Percentiles rank a stretch among this genome's conserved stretches.
Conservation (phyloP, 2,797 vertebrate genomes). For the Poecile montanus region DNA sequence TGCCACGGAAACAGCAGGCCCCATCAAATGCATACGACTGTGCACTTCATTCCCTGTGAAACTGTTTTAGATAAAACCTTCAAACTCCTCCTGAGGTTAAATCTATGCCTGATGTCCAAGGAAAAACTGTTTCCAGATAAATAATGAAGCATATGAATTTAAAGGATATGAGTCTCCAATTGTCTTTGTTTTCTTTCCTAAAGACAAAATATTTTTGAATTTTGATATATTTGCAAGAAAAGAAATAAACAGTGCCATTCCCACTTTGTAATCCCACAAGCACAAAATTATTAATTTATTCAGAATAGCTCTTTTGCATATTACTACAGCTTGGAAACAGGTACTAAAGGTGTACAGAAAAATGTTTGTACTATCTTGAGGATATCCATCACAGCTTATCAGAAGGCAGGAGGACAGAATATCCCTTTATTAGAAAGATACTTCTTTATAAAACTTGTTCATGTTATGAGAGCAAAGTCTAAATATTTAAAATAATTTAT, state of each 20-base stretch:
- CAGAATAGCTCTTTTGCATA: neutral
- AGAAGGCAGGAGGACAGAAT: neutral
- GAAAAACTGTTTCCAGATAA: neutral
- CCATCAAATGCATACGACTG: neutral
- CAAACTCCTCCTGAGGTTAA: neutral
- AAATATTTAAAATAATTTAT: neutral
- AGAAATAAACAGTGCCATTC: neutral
- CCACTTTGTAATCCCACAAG: neutral
- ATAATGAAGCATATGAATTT: neutral
- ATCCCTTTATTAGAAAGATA: neutral
- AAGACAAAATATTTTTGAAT: neutral
- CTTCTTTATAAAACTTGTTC: neutral
- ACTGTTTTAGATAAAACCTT: neutral
- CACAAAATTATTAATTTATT: neutral
- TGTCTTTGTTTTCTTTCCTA: neutral
- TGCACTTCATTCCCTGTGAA: neutral
- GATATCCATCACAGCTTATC: neutral
- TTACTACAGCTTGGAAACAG: neutral
- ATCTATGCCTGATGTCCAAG: neutral
- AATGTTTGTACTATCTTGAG: neutral
- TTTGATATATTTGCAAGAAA: neutral
- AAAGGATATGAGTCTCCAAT: neutral
- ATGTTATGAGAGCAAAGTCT: neutral
- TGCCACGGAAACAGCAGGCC: neutral
- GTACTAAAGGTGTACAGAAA: neutral